A percentile compares a stretch with the other conserved stretches of the same genome.
phyloP scores from a whole-genome alignment of 2,797 vertebrate genomes.

The Helarctos malayanus region DNA sequence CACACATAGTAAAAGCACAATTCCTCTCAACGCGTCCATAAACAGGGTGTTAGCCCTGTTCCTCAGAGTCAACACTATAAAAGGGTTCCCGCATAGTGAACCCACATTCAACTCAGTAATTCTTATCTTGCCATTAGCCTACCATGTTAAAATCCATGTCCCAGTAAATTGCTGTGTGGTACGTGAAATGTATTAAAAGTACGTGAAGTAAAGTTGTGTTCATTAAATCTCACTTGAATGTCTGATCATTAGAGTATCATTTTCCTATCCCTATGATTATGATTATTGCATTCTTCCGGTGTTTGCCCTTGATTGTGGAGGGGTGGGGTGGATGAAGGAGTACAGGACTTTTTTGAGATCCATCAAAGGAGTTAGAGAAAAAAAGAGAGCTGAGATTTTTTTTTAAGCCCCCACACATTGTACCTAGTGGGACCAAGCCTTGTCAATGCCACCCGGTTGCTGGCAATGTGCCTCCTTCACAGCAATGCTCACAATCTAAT shows the following conservation, averaged over 20 bases:
- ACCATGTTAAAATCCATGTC: neutral
- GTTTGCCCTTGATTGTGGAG: neutral
- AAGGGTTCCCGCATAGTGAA: neutral
- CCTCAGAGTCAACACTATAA: neutral
- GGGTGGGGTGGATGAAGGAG: neutral
- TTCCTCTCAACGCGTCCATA: neutral
- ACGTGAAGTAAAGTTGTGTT: neutral
- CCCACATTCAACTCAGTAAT: neutral
- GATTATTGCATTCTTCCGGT: neutral
- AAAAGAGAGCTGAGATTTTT: neutral
- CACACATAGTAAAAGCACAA: constrained; percentile 7
- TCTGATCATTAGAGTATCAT: constrained; percentile 41
- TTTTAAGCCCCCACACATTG: neutral
- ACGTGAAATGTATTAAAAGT: constrained; percentile 28
- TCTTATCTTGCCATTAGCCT: neutral
- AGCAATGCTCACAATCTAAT: neutral
- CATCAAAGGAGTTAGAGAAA: neutral
- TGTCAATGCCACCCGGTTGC: neutral
- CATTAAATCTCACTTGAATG: constrained; percentile 55
- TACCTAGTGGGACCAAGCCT: neutral
- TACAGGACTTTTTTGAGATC: neutral
- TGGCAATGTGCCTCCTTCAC: neutral
- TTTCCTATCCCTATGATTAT: neutral
- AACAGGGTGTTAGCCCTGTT: neutral
- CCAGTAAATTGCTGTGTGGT: neutral